Percentiles rank a stretch among this genome's conserved stretches.
These are phyloP conservation scores for Ganaspis sp. DNA, from an alignment of 1,140 invertebrate genomes.

Conservation along the genomic window DNA sequence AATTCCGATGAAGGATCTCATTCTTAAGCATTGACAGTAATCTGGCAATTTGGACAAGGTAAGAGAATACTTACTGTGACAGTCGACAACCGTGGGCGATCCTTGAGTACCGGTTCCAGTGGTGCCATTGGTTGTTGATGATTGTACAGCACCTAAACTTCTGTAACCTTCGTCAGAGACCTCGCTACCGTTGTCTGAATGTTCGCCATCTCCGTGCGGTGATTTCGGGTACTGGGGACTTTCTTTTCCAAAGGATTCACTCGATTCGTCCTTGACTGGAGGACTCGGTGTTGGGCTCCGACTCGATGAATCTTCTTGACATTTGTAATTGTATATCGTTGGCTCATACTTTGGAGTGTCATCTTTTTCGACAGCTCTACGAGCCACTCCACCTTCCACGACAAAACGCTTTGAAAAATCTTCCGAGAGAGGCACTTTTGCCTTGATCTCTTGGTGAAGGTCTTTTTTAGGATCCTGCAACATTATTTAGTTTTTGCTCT, in stretches of 20 bases:
- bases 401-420: slow-evolving; percentile 71
- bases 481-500: slow-evolving; percentile 14
- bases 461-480: slow-evolving; percentile 68
- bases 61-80: slow-evolving; percentile 75
- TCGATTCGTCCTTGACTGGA: slow-evolving; percentile 65
- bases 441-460: slow-evolving; percentile 62
- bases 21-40: slow-evolving; percentile 18
- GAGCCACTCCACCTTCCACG: slow-evolving; percentile 70
- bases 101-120: slow-evolving; percentile 60
- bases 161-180: slow-evolving; percentile 92
- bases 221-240: slow-evolving; percentile 62
- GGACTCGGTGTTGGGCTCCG: slow-evolving; percentile 72
- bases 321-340: slow-evolving; percentile 72
- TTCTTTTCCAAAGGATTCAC: slow-evolving; percentile 63
- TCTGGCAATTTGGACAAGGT: slow-evolving; percentile 31
- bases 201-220: slow-evolving; percentile 73
- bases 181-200: slow-evolving; percentile 90
- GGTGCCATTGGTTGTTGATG: slow-evolving; percentile 67
- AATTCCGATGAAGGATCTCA: not conserved
- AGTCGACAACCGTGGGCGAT: slow-evolving; percentile 71
- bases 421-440: slow-evolving; percentile 64
- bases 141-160: slow-evolving; percentile 84
- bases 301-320: slow-evolving; percentile 64
- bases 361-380: slow-evolving; percentile 61
- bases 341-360: slow-evolving; percentile 72